phyloP scores from a whole-genome alignment of 2,797 vertebrate species.

The Catamblyrhynchus diadema region DNA sequence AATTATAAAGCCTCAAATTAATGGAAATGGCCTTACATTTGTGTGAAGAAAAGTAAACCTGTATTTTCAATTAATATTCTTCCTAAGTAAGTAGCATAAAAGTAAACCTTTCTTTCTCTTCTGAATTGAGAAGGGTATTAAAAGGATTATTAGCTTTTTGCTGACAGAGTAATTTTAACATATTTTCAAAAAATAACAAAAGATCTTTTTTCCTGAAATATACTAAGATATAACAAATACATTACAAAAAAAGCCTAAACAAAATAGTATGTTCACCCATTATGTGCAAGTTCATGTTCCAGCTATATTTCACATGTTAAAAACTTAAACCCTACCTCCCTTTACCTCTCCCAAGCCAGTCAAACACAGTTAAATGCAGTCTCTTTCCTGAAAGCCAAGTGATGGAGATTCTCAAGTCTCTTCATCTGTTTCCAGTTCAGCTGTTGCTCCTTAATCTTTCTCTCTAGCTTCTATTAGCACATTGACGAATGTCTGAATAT shows the following conservation, averaged over 20 bases:
- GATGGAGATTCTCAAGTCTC: neutral
- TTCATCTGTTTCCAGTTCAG: neutral
- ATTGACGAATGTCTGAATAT: conserved; percentile 36
- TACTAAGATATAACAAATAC: conserved; percentile 31
- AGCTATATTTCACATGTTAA: neutral
- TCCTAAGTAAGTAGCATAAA: neutral
- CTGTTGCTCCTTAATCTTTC: conserved; percentile 27
- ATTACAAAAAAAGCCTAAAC: conserved; percentile 39
- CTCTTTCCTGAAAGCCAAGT: neutral
- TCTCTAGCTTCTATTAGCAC: conserved; percentile 40
- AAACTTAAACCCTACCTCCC: neutral
- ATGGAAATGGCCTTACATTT: neutral
- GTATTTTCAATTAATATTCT: neutral
- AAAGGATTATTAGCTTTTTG: neutral
- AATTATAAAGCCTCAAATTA: neutral
- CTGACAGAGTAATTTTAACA: neutral
- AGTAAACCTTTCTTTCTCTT: neutral
- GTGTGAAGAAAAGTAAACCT: neutral
- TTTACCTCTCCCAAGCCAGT: neutral
- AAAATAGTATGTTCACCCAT: neutral
- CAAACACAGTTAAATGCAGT: neutral
- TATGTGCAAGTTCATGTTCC: neutral
- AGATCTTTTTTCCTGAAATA: neutral
- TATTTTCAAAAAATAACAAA: neutral
- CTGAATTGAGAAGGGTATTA: neutral